phyloP scores from a whole-genome alignment of 2,888 invertebrate genomes.

The Hesperia comma region DNA sequence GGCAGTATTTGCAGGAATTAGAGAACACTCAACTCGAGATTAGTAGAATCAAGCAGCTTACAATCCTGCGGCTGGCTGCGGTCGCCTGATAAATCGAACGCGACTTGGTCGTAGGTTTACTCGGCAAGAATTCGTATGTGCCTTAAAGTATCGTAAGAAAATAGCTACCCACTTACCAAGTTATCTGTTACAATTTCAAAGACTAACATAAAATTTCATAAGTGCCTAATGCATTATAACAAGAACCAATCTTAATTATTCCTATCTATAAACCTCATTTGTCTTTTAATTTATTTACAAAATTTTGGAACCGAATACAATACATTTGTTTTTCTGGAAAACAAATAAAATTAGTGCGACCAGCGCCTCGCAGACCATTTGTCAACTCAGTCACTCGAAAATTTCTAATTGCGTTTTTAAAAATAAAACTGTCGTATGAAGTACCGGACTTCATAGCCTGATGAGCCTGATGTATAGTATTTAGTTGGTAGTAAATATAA shows the following conservation, averaged over 20 bases:
- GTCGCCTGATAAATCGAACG: conserved; percentile 38
- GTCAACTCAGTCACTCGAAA: conserved; percentile 41
- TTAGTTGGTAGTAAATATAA: conserved; percentile 38
- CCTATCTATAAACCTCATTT: conserved; percentile 16
- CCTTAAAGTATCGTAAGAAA: conserved; percentile 17
- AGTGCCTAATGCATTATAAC: conserved; percentile 1
- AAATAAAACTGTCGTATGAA: conserved; percentile 40
- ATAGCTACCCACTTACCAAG: conserved; percentile 14
- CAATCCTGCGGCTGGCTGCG: conserved; percentile 54
- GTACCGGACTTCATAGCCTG: conserved; percentile 65
- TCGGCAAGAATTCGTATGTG: conserved; percentile 48
- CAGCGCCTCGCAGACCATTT: conserved; percentile 58
- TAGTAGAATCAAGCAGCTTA: conserved; percentile 71
- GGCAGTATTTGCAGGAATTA: conserved; percentile 75
- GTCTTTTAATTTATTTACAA: conserved; percentile 36
- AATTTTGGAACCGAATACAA: conserved; percentile 48
- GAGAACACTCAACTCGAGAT: conserved; percentile 71
- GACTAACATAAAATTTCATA: conserved; percentile 13
- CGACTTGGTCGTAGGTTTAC: conserved; percentile 25
- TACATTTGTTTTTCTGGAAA: conserved; percentile 48
- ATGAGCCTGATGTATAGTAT: conserved; percentile 49
- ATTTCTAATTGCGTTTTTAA: conserved; percentile 42
- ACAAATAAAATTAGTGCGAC: conserved; percentile 57
- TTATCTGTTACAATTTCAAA: conserved; percentile 19
- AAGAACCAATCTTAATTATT: conserved; percentile 6